Conservation (phyloP, 2,113 vertebrate genomes). For the Cyphomyrus plagiostoma region DNA sequence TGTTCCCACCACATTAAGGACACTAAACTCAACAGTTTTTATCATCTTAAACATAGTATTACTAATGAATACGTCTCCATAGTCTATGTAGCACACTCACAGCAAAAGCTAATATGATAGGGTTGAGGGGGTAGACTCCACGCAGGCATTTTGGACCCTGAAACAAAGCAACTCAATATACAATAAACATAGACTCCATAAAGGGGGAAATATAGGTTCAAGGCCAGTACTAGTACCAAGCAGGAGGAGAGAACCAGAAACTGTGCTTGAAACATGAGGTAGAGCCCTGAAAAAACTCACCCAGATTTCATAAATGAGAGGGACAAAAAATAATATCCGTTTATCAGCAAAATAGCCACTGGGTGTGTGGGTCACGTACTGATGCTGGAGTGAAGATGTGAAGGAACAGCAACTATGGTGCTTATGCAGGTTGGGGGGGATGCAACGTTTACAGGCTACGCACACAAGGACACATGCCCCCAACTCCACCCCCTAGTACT, state of each 20-base stretch:
- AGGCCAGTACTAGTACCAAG: background rate
- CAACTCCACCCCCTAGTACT: background rate
- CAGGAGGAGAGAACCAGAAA: no score
- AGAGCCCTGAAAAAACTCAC: background rate
- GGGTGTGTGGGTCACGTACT: background rate
- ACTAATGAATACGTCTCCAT: background rate
- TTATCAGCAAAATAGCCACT: background rate
- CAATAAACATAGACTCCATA: background rate
- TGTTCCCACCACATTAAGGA: background rate
- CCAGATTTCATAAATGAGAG: background rate
- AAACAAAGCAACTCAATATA: background rate
- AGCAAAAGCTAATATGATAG: background rate
- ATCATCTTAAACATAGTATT: background rate
- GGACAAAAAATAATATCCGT: background rate
- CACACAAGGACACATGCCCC: background rate
- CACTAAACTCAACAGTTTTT: background rate
- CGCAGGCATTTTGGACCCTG: background rate
- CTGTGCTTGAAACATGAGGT: background rate
- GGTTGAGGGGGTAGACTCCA: background rate
- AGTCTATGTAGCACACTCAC: background rate
- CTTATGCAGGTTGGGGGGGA: background rate
- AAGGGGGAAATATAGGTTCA: background rate
- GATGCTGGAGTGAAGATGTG: background rate
- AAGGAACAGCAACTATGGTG: background rate
- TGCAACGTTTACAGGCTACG: background rate